Evolutionary conservation across 2,113 vertebrate species (phyloP), one percentile per base, ranked within the genome.

Genomic region (Sylvilagus bachmani): DNA sequence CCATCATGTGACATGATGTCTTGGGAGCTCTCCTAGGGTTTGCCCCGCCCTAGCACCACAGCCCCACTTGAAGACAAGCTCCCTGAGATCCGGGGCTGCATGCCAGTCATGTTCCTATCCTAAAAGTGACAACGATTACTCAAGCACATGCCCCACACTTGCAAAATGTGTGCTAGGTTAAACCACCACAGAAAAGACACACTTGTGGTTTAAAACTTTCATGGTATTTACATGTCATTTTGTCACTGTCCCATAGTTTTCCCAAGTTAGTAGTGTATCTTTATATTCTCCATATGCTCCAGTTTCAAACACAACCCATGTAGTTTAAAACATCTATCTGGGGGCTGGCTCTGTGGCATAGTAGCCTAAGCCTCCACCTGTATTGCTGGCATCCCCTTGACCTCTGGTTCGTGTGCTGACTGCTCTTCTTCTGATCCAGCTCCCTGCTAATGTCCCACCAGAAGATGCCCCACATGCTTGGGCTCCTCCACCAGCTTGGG

Each of bases 221-320:
- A 38, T 24, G 19, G 86, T 51, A 88, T 70, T 93, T 36, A n/a
- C 1, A 55, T 12, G 17, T 71, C 6, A 51, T 0, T 92, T 33
- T 49, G 21, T 75, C 1, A 92, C 53, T 2, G n/a, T 2, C 21
- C 24, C 19, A 70, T 14, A 79, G 66, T 74, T 33, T 64, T 91
- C 80, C 14, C 58, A 51, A 4, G 44, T 61, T 82, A 61, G 67
- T 27, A 55, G 31, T 33, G 0, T 33, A 79, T 79, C 77, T 89
- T 93, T 90, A 81, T 91, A 95, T 67, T 79, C 14, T 2, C 22
- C 33, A 70, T 53, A 36, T 44, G 49, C 5, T 25, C 5, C 36
- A 10, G 9, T 64, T 53, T 94, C 93, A 93, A 96, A 62, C 80
- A 62, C 17, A 95, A 53, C 55, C 74, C 78, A 86, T 55, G 53